These are phyloP conservation scores for Ginglymostoma cirratum DNA, from an alignment of 2,113 vertebrate species.

Conservation along the genomic window DNA sequence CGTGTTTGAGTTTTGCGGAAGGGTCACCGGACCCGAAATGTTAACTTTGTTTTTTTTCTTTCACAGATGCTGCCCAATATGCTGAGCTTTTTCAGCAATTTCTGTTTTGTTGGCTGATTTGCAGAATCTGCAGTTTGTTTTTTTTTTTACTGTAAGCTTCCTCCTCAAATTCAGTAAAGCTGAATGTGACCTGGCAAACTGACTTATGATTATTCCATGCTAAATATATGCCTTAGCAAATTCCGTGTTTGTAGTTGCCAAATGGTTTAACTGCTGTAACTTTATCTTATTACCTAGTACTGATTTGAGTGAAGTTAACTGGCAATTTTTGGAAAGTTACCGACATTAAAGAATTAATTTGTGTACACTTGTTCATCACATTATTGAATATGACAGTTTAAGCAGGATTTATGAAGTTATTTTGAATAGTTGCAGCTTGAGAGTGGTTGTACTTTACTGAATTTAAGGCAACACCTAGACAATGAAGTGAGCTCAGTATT, in stretches of 20 bases:
- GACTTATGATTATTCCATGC: too few species aligned
- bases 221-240: background rate
- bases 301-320: background rate
- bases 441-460: background rate
- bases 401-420: background rate
- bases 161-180: background rate
- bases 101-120: too few species aligned
- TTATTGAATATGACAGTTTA: background rate
- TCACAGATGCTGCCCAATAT: too few species aligned
- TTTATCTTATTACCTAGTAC: background rate
- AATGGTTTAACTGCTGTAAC: background rate
- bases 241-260: background rate
- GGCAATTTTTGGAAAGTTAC: background rate
- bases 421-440: background rate
- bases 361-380: background rate
- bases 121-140: too few species aligned
- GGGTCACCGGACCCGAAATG: too few species aligned
- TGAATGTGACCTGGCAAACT: background rate
- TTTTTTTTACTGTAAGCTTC: too few species aligned
- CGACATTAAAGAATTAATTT: background rate
- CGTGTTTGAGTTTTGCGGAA: too few species aligned
- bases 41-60: too few species aligned
- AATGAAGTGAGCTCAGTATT: background rate
- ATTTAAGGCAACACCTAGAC: background rate
- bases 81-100: too few species aligned